Evolutionary conservation across 1,140 invertebrate species (phyloP).

Genomic region (Luehdorfia chinensis): DNA sequence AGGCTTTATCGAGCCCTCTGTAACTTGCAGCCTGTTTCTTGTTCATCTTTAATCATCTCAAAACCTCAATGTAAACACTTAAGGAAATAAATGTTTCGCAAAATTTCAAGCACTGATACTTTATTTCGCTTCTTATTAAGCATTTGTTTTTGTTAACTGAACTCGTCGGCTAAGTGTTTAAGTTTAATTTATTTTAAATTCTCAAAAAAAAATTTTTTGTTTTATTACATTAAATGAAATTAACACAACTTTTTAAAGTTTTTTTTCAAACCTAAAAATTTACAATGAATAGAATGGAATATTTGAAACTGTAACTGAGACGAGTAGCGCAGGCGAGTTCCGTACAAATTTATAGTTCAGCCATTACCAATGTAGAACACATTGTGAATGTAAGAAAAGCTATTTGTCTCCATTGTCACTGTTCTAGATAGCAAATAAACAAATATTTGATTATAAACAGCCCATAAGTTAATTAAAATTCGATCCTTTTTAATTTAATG

Average conservation of each 20-base stretch:
- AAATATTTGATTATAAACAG: too few relatives aligned
- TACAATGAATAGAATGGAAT: too few relatives aligned
- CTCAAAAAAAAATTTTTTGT: too few relatives aligned
- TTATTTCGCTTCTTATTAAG: slow-evolving; percentile 13
- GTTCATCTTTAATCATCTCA: slow-evolving; percentile 54
- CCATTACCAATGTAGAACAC: slow-evolving; percentile 12
- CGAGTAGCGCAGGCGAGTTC: slow-evolving; percentile 7
- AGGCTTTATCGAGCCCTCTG: slow-evolving; percentile 55
- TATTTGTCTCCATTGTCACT: slow-evolving; percentile 10
- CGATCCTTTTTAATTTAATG: too few relatives aligned
- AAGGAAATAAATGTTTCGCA: slow-evolving; percentile 25
- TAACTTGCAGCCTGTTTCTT: slow-evolving; percentile 59
- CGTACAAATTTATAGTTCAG: slow-evolving; percentile 9
- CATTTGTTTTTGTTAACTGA: too few relatives aligned
- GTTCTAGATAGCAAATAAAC: too few relatives aligned
- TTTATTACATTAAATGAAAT: too few relatives aligned
- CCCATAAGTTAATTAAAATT: too few relatives aligned
- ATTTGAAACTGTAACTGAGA: slow-evolving; percentile 9
- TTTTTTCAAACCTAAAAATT: too few relatives aligned
- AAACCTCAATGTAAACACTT: slow-evolving; percentile 46
- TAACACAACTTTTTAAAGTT: too few relatives aligned
- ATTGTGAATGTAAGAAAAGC: slow-evolving; percentile 8
- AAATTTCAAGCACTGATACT: slow-evolving; percentile 14
- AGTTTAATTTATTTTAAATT: too few relatives aligned
- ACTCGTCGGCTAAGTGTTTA: too few relatives aligned